These are phyloP conservation scores for Pollenia griseotomentosa DNA, from an alignment of 2,888 invertebrate species.

Conservation along the genomic window DNA sequence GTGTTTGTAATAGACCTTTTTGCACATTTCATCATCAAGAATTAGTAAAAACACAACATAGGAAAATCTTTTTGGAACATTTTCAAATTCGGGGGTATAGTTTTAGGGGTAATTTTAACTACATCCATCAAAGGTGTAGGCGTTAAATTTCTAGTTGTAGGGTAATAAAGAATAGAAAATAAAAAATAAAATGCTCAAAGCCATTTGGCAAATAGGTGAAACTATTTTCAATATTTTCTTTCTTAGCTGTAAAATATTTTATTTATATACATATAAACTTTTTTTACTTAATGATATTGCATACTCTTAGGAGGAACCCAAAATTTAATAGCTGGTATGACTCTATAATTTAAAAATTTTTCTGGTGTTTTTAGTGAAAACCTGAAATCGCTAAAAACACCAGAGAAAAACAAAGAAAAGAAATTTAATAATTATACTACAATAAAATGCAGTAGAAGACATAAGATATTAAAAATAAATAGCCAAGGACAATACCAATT, in stretches of 20 bases:
- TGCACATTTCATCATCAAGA: slow-evolving; percentile 49
- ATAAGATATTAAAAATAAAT: too few species aligned
- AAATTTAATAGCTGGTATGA: background rate
- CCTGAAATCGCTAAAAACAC: background rate
- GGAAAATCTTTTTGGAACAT: slow-evolving; percentile 6
- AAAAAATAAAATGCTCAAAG: slow-evolving; percentile 26
- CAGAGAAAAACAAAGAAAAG: background rate
- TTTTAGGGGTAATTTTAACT: slow-evolving; percentile 66
- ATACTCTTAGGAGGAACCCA: background rate
- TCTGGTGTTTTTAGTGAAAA: background rate
- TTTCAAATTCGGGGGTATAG: slow-evolving; percentile 35
- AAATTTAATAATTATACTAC: too few species aligned
- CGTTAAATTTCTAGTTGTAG: slow-evolving; percentile 55
- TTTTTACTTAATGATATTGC: background rate
- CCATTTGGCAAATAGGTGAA: background rate
- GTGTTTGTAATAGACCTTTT: slow-evolving; percentile 58
- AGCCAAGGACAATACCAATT: too few species aligned
- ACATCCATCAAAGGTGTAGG: slow-evolving; percentile 69
- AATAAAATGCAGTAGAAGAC: too few species aligned
- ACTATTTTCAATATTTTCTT: slow-evolving; percentile 6
- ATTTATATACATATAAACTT: background rate
- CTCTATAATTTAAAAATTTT: slow-evolving; percentile 9
- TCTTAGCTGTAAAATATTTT: background rate
- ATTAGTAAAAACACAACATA: background rate
- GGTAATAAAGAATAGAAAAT: background rate